These are phyloP conservation scores for Vultur gryphus DNA, from an alignment of 2,797 vertebrate species.

Conservation along the genomic window DNA sequence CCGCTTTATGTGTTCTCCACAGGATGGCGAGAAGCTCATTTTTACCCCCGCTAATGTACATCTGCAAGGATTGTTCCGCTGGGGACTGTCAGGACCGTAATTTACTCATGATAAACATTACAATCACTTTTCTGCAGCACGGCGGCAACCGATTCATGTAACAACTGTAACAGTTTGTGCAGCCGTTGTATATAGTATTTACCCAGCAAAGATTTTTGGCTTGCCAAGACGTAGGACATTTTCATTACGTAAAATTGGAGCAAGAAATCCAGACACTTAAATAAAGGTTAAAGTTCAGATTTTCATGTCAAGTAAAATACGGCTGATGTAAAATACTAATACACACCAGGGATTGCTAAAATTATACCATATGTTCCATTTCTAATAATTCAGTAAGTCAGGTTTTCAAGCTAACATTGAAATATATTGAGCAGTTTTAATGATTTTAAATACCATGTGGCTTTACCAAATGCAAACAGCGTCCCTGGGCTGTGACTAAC, in stretches of 20 bases:
- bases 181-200: background rate
- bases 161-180: background rate
- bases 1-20: background rate
- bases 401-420: background rate
- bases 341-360: constrained; percentile 12
- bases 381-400: constrained; percentile 38
- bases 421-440: background rate
- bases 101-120: background rate
- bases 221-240: background rate
- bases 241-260: constrained; percentile 5
- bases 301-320: constrained; percentile 6
- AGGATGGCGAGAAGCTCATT: background rate
- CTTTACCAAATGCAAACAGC: background rate
- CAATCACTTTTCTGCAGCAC: background rate
- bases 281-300: constrained; percentile 45
- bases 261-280: constrained; percentile 19
- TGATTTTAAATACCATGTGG: background rate
- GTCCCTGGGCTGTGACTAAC: background rate
- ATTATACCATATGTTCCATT: constrained; percentile 36
- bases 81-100: background rate
- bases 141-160: background rate
- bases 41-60: background rate
- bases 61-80: background rate
- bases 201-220: background rate
- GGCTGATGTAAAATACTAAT: constrained; percentile 3